Evolutionary conservation across 30 jellyfish, hydroid and myxozoan species (phyloP).

Genomic region (Aurelia sp.): DNA sequence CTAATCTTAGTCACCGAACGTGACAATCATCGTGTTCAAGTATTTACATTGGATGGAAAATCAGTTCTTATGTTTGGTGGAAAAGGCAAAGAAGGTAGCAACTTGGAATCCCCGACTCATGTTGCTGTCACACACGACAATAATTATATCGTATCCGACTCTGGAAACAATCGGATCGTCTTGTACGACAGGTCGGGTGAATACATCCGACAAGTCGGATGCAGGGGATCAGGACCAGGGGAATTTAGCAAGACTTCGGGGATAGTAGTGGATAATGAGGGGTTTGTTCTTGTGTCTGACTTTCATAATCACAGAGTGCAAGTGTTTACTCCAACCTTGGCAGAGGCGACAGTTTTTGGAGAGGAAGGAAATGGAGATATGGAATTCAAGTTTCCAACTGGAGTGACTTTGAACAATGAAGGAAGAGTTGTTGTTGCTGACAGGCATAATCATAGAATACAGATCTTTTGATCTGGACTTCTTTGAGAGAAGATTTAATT

Average conservation of each 20-base stretch:
- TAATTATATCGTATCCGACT: slow-evolving; percentile 85
- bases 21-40: slow-evolving; percentile 91
- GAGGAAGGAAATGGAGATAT: slow-evolving; percentile 77
- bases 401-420: slow-evolving; percentile 80
- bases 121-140: slow-evolving; percentile 89
- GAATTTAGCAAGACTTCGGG: slow-evolving; percentile 90
- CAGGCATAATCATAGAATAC: slow-evolving; percentile 86
- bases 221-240: slow-evolving; percentile 86
- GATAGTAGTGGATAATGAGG: slow-evolving; percentile 87
- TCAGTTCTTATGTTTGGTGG: slow-evolving; percentile 73
- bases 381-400: slow-evolving; percentile 89
- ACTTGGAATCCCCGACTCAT: slow-evolving; percentile 89
- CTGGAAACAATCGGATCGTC: slow-evolving; percentile 91
- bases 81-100: slow-evolving; percentile 69
- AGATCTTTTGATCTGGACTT: slow-evolving; percentile 47
- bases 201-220: slow-evolving; percentile 66
- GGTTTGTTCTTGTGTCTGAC: slow-evolving; percentile 85
- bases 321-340: slow-evolving; percentile 75
- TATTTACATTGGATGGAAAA: slow-evolving; percentile 89
- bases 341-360: slow-evolving; percentile 77
- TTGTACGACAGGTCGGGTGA: slow-evolving; percentile 62
- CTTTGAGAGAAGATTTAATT: too few relatives aligned
- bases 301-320: slow-evolving; percentile 89
- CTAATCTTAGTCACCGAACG: slow-evolving; percentile 87
- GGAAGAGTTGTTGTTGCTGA: slow-evolving; percentile 93